Evolutionary conservation across 1,140 invertebrate genomes (phyloP), one percentile per base, ranked within the genome.

Genomic region (Popillia japonica): DNA sequence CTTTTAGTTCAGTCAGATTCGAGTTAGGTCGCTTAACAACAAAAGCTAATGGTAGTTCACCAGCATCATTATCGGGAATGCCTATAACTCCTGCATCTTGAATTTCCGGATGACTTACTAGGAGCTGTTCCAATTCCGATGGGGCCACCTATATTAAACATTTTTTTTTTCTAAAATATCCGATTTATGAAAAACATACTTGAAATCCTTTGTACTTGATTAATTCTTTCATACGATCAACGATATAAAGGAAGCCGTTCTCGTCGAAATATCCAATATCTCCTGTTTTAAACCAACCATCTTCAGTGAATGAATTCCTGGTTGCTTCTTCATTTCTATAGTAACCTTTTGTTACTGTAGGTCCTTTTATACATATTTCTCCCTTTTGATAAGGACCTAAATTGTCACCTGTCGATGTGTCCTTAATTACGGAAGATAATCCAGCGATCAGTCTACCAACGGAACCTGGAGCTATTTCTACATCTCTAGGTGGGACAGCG

Each of bases 221-320:
- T 9, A 98, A 89, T 85, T 98, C 96, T 83, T 98, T 98, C 61
- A 96, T 82, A 76, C 96, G 88, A 81, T 97, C 96, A 0, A 94
- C 93, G 75, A 98, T 91, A 77, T 90, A 96, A 79, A 96, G 91
- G 78, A 88, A 91, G 11, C 89, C 88, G 0, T 94, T 90, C 0
- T 94, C 89, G 80, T 96, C 94, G 77, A 92, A 93, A 81, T 92
- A 93, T 6, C 92, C 95, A 23, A 97, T 89, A 83, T 97, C 96
- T 4, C 96, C 96, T 40, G 94, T 96, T 80, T 92, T 92, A 75
- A 96, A 87, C 94, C 94, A 98, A 6, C 92, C 92, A 79, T 94
- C 91, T 0, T 89, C 83, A 40, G 90, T 89, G n/a, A 96, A 87
- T 0, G 90, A 92, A 40, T 93, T 91, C 9, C 87, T 87, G 0